Base-by-base conservation (phyloP, 2,797 vertebrate species). In the Mus minutoides region DNA sequence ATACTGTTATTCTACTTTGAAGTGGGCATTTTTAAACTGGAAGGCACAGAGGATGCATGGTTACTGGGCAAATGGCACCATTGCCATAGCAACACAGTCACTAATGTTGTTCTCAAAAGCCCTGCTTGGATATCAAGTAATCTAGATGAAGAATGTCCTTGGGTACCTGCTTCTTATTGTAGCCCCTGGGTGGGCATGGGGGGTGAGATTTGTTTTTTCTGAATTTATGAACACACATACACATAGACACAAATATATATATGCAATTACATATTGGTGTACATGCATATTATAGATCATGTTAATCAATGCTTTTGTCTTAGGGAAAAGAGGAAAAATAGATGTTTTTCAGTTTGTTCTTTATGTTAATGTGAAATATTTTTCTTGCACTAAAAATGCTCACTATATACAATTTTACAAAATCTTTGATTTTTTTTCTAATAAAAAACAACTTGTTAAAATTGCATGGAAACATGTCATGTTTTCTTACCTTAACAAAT, bases 1-100 rank as follows among this genome's bases (percentile, higher is more conserved):
- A 52, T 73, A 56, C 54, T 92, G 46, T 73, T 91, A 19, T 93
- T 90, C 86, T 96, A 73, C 75, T 90, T 91, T 80, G 79, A 96
- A 96, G 88, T 94, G 86, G 80, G 54, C 69, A 89, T 91, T 94
- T 92, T 54, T 40, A 94, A 84, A 87, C 85, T 69, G 69, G 73
- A 88, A 92, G 79, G 40, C 67, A 87, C 22, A 67, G 82, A 22
- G 14, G 75, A 90, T 4, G 60, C 22, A 60, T 6, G 56, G 86
- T 94, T 88, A 67, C 84, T 56, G 93, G 64, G 88, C 40, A 87
- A 52, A 62, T 8, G 78, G 78, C 17, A 95, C 92, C 73, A 95
- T 69, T 92, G 40, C 90, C 87, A 94, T 96, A 94, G 89, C 92
- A 97, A 97, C 97, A 88, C 85, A 91, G 46, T 79, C 26, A 67